phyloP scores from a whole-genome alignment of 2,113 vertebrate genomes.

The Gasterosteus aculeatus region DNA sequence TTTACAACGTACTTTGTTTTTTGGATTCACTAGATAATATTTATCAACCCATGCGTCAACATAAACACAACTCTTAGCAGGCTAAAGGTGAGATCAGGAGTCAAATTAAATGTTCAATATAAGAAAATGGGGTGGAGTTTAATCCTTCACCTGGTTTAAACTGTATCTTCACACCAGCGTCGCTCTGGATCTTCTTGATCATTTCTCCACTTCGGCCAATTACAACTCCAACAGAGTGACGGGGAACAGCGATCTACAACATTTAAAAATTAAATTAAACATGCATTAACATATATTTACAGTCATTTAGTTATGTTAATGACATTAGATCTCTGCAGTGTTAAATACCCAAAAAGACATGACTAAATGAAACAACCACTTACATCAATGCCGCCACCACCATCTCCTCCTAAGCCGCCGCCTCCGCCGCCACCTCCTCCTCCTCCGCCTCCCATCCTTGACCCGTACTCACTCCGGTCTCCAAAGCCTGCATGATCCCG shows the following conservation, averaged over 20 bases:
- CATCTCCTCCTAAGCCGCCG: slow-evolving; percentile 38
- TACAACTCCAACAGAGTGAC: slow-evolving; percentile 92
- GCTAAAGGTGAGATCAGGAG: neutral
- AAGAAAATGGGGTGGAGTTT: neutral
- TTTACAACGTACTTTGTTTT: neutral
- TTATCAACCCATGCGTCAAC: neutral
- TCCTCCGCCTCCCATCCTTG: slow-evolving; percentile 82
- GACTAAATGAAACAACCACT: slow-evolving; percentile 14
- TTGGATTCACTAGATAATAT: neutral
- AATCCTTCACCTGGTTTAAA: slow-evolving; percentile 88
- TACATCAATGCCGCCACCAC: slow-evolving; percentile 82
- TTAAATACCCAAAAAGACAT: neutral
- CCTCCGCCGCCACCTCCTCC: slow-evolving; percentile 54
- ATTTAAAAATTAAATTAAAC: slow-evolving; percentile 9
- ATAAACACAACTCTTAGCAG: neutral
- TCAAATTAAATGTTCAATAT: neutral
- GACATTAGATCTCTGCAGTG: neutral
- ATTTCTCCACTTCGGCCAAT: slow-evolving; percentile 92
- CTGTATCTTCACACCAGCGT: slow-evolving; percentile 92
- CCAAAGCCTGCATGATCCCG: slow-evolving; percentile 88
- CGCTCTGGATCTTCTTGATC: slow-evolving; percentile 96
- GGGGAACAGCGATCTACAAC: slow-evolving; percentile 88
- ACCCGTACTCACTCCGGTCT: slow-evolving; percentile 87
- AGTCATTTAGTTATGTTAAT: neutral
- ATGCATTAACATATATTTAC: neutral